Percentiles rank a stretch among this genome's conserved stretches.
These are phyloP conservation scores for Drosophila jambulina DNA, from an alignment of 1,140 invertebrate species.

Conservation along the genomic window DNA sequence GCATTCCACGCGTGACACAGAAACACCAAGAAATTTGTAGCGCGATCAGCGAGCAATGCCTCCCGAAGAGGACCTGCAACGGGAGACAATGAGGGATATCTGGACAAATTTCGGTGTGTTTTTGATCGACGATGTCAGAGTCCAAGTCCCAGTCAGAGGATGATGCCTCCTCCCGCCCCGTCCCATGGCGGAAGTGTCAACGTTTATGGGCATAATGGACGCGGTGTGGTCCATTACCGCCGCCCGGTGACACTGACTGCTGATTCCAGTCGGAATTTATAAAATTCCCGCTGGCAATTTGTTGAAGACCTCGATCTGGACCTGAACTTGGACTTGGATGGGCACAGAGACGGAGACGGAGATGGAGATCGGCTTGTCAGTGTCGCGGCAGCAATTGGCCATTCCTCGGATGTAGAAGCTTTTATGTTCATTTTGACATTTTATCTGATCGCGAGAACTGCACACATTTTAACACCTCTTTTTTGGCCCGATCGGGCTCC, in stretches of 20 bases:
- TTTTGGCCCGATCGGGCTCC: constrained; percentile 32
- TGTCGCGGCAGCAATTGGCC: constrained; percentile 74
- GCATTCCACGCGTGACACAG: constrained; percentile 81
- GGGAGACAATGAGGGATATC: constrained; percentile 35
- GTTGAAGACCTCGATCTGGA: constrained; percentile 38
- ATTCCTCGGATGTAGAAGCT: constrained; percentile 85
- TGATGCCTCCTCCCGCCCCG: constrained; percentile 1
- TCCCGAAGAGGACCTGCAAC: not conserved
- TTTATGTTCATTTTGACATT: constrained; percentile 85
- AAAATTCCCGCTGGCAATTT: constrained; percentile 75
- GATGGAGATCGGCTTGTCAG: constrained; percentile 37
- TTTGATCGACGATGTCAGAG: constrained; percentile 73
- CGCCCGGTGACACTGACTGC: constrained; percentile 35
- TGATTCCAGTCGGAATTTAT: constrained; percentile 78
- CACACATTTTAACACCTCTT: constrained; percentile 83
- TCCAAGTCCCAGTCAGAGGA: constrained; percentile 14
- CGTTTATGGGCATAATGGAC: constrained; percentile 83
- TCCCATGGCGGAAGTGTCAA: constrained; percentile 76
- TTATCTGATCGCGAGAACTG: constrained; percentile 85
- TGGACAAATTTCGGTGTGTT: constrained; percentile 79
- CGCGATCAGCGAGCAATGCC: constrained; percentile 5
- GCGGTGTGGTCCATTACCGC: constrained; percentile 79
- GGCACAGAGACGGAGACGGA: constrained; percentile 38
- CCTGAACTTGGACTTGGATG: constrained; percentile 9
- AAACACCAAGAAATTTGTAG: constrained; percentile 83